Conservation (phyloP, 2,888 invertebrate genomes). For the Slavum lentiscoides region DNA sequence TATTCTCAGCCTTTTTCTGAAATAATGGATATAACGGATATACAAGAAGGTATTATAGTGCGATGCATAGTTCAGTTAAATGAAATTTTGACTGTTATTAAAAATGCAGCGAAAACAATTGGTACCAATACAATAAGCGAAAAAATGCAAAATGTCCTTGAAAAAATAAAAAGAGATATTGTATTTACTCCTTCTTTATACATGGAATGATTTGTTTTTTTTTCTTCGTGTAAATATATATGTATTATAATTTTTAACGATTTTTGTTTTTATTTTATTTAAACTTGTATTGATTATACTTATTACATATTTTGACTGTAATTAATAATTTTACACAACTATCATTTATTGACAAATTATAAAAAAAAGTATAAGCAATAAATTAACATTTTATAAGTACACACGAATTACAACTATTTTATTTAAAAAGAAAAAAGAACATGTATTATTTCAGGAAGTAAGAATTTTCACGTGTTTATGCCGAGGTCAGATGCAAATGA, state of each 20-base stretch:
- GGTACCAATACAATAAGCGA: conserved; percentile 88
- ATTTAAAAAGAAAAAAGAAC: no score
- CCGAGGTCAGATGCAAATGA: no score
- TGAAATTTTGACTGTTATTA: conserved; percentile 86
- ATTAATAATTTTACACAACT: no score
- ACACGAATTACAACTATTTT: no score
- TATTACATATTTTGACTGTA: no score
- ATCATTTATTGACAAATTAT: no score
- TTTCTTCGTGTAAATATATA: background rate
- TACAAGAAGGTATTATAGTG: conserved; percentile 97
- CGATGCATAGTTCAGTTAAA: conserved; percentile 94
- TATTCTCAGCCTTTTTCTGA: conserved; percentile 72
- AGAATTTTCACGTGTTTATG: no score
- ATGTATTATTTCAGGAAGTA: no score
- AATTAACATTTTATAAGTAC: no score
- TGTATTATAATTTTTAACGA: background rate
- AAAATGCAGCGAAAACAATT: conserved; percentile 88
- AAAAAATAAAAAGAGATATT: conserved; percentile 92
- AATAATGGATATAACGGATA: conserved; percentile 85
- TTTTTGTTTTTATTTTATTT: no score
- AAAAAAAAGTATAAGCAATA: no score
- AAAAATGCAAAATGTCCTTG: conserved; percentile 94
- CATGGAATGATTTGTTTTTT: conserved; percentile 59
- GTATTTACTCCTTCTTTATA: conserved; percentile 97
- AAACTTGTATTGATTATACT: no score